These are phyloP conservation scores for Rhabdornis inornatus DNA, from an alignment of 2,113 vertebrate genomes.

Conservation along the genomic window DNA sequence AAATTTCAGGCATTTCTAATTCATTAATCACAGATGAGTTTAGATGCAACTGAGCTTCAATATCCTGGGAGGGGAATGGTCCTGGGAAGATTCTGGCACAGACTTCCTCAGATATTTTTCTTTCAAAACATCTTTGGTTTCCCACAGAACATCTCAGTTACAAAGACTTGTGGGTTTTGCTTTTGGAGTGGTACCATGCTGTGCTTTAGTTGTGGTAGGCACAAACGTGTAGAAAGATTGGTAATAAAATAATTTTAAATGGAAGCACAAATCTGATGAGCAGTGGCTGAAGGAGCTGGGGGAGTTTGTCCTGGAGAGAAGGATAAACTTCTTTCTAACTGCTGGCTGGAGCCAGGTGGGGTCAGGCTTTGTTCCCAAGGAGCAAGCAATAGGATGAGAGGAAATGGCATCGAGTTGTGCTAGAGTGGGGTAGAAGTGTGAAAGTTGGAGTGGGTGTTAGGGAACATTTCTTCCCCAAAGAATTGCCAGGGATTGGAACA, in stretches of 20 bases:
- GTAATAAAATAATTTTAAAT: neutral
- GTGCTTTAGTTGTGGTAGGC: neutral
- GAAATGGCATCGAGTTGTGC: neutral
- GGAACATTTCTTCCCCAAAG: neutral
- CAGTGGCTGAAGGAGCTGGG: neutral
- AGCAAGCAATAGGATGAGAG: neutral
- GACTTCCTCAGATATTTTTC: neutral
- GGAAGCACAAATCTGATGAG: neutral
- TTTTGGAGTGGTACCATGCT: neutral
- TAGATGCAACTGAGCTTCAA: neutral
- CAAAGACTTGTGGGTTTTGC: neutral
- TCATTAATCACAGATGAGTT: neutral
- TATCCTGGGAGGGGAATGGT: neutral
- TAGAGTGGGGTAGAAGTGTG: neutral
- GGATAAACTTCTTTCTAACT: neutral
- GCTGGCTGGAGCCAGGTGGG: neutral
- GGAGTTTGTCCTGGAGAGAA: neutral
- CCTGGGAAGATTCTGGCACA: neutral
- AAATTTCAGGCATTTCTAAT: neutral
- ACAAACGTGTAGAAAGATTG: neutral
- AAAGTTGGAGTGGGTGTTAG: no score
- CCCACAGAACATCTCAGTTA: neutral
- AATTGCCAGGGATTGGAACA: neutral
- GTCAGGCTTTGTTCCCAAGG: neutral
- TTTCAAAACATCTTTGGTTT: neutral